Evolutionary conservation across 2,113 vertebrate genomes (phyloP).

Genomic region (Progne subis): DNA sequence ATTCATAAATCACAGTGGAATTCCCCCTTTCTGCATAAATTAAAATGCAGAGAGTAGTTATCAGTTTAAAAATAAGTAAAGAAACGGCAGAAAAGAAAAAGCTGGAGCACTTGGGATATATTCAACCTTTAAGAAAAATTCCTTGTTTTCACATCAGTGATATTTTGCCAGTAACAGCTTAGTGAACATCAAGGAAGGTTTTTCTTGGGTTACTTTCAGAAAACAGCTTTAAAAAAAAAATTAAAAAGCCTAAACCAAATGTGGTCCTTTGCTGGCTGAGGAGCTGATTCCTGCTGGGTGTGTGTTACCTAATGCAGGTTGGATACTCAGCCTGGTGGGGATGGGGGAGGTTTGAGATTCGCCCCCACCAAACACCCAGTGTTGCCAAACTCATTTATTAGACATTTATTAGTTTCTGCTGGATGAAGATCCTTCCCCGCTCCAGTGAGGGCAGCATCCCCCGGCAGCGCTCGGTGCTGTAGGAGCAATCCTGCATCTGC

Average conservation of each 20-base stretch:
- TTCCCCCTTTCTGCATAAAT: background rate
- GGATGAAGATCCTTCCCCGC: rapidly evolving
- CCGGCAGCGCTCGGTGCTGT: background rate
- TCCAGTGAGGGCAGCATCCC: background rate
- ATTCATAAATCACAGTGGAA: background rate
- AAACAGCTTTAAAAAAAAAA: background rate
- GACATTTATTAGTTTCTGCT: background rate
- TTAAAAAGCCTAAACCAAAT: background rate
- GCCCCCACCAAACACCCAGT: rapidly evolving
- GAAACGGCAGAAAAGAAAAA: background rate
- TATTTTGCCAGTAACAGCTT: constrained; percentile 8
- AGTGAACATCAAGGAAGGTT: constrained; percentile 7
- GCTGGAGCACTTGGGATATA: background rate
- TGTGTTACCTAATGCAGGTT: background rate
- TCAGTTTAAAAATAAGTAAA: background rate
- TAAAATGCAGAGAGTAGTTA: background rate
- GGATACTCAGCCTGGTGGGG: background rate
- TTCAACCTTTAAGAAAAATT: constrained; percentile 19
- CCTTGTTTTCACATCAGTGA: constrained; percentile 12
- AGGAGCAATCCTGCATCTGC: background rate
- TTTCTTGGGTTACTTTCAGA: constrained; percentile 48
- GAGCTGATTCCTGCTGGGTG: background rate
- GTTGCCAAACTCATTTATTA: background rate
- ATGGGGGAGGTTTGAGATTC: rapidly evolving
- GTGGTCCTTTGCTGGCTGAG: background rate